These are phyloP conservation scores for Drosophila nr. perissopoda DNA, from an alignment of 2,888 invertebrate species.

Conservation along the genomic window DNA sequence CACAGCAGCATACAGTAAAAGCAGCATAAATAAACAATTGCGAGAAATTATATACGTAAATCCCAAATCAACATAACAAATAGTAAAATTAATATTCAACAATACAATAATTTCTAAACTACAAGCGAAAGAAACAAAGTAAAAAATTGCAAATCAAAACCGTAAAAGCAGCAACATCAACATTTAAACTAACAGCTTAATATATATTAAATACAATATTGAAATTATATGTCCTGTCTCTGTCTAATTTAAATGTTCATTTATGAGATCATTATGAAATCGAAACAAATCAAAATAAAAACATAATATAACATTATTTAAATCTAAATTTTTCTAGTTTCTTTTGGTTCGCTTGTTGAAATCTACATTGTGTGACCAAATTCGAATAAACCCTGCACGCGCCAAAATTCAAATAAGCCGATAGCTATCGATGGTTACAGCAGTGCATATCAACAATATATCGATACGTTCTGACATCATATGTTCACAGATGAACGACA, in stretches of 20 bases:
- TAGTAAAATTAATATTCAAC: constrained; percentile 43
- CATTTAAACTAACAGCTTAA: constrained; percentile 52
- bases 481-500: constrained; percentile 9
- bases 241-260: constrained; percentile 79
- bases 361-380: background rate
- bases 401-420: background rate
- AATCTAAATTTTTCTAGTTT: background rate
- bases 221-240: constrained; percentile 68
- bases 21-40: constrained; percentile 33
- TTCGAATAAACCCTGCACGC: background rate
- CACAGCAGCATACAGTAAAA: constrained; percentile 38
- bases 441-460: background rate
- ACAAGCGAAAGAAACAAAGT: constrained; percentile 9
- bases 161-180: constrained; percentile 24
- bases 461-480: constrained; percentile 16
- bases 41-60: constrained; percentile 67
- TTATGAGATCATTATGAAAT: constrained; percentile 67
- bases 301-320: constrained; percentile 25
- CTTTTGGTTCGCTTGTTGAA: background rate
- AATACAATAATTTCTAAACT: constrained; percentile 31
- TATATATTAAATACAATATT: constrained; percentile 52
- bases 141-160: constrained; percentile 24
- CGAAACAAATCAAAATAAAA: constrained; percentile 70
- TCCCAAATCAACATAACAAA: constrained; percentile 32
- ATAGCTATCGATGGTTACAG: background rate